Conservation (phyloP, 1,140 invertebrate species). For the Sycophila sp. region DNA sequence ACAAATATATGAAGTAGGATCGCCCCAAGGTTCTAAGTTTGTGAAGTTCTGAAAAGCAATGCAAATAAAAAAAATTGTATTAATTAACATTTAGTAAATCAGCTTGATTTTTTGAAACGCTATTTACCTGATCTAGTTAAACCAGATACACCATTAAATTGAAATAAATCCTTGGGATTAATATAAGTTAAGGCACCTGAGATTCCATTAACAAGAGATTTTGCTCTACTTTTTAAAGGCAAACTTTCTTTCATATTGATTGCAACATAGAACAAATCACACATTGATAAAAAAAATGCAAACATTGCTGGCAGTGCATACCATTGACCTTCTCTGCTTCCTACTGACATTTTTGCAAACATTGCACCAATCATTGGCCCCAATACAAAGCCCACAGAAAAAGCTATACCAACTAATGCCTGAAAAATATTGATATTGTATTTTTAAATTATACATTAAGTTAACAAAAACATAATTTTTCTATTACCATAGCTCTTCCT, state of each 20-base stretch:
- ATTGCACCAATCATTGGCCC: constrained; percentile 94
- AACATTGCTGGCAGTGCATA: constrained; percentile 87
- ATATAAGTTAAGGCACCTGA: constrained; percentile 80
- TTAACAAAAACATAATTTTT: constrained; percentile 23
- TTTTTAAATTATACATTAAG: constrained; percentile 17
- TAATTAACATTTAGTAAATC: background rate
- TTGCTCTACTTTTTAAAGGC: constrained; percentile 76
- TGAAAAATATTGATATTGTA: constrained; percentile 63
- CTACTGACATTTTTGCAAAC: constrained; percentile 80
- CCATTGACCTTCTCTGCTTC: constrained; percentile 74
- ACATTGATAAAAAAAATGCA: constrained; percentile 80
- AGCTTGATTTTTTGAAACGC: background rate
- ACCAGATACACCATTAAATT: constrained; percentile 58
- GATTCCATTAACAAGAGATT: constrained; percentile 73
- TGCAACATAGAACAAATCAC: constrained; percentile 82
- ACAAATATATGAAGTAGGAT: constrained; percentile 95
- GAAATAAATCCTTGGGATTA: constrained; percentile 75
- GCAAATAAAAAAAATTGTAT: background rate
- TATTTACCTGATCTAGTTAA: constrained; percentile 47
- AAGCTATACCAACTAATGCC: constrained; percentile 96
- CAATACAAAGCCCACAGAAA: constrained; percentile 96
- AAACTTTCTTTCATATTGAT: constrained; percentile 89
- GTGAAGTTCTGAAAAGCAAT: constrained; percentile 68
- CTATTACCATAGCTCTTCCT: constrained; percentile 91
- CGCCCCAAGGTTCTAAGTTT: constrained; percentile 80